phyloP scores from a whole-genome alignment of 2,797 vertebrate genomes.

The Phoeniculus purpureus region DNA sequence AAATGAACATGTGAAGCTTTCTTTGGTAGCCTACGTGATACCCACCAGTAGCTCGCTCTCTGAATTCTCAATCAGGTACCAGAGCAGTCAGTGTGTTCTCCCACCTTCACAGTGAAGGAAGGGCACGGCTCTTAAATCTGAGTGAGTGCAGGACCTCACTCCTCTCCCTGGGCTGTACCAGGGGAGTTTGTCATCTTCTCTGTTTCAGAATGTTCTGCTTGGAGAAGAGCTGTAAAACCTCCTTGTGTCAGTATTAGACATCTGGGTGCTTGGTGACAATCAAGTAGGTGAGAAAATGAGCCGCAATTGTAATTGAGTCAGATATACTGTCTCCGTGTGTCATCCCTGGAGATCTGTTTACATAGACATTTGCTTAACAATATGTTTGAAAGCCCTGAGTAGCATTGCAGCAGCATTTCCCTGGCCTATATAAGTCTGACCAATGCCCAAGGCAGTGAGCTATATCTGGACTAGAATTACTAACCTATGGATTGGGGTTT shows the following conservation, averaged over 20 bases:
- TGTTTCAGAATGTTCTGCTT: not conserved
- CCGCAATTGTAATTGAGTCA: not conserved
- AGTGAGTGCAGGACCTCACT: not conserved
- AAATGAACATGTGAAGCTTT: not conserved
- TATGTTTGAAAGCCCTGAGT: not conserved
- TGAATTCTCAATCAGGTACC: not conserved
- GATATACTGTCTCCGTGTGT: conserved; percentile 14
- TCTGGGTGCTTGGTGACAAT: not conserved
- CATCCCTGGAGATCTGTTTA: conserved; percentile 23
- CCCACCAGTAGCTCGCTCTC: not conserved
- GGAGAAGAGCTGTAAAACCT: not conserved
- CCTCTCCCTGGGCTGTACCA: not conserved
- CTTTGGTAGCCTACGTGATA: not conserved
- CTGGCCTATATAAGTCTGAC: not conserved
- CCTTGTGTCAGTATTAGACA: not conserved
- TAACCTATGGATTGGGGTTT: not conserved
- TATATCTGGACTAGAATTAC: conserved; percentile 12
- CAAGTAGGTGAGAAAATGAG: conserved; percentile 13
- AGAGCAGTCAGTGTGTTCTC: not conserved
- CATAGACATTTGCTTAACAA: conserved; percentile 20
- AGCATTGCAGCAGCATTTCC: conserved; percentile 19
- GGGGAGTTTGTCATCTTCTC: not conserved
- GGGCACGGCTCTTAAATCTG: not conserved
- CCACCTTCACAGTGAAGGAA: not conserved
- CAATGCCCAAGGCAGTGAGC: conserved; percentile 2